A percentile compares a stretch with the other conserved stretches of the same genome.
Conservation (phyloP, 53 echinoderm and acorn worm genomes). For the Holothuria leucospilota region DNA sequence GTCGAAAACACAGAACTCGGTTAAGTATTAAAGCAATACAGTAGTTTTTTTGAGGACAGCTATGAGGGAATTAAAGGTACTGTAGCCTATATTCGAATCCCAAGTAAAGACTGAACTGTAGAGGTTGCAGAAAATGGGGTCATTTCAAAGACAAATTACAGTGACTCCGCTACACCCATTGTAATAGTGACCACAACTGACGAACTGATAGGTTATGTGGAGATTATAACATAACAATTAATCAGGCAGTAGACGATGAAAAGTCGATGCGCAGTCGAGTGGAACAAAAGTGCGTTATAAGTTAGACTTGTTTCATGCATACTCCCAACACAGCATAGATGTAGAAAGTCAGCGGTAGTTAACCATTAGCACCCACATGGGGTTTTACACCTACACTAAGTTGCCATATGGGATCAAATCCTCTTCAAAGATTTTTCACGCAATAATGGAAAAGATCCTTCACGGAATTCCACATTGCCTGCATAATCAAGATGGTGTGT, state of each 20-base stretch:
- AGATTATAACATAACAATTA: too few relatives aligned
- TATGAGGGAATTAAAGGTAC: too few relatives aligned
- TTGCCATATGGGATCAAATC: too few relatives aligned
- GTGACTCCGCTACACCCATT: constrained; percentile 18
- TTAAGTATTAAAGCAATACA: too few relatives aligned
- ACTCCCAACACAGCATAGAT: too few relatives aligned
- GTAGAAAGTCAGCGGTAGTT: constrained; percentile 60
- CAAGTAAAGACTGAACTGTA: constrained; percentile 42
- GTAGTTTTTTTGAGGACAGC: constrained; percentile 24
- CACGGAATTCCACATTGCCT: too few relatives aligned
- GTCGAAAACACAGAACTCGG: not conserved
- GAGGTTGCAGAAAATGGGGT: too few relatives aligned
- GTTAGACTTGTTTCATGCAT: too few relatives aligned
- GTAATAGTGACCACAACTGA: constrained; percentile 38
- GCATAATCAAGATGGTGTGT: constrained; percentile 63
- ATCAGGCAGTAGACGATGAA: too few relatives aligned
- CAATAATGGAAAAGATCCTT: constrained; percentile 55
- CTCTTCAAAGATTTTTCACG: too few relatives aligned
- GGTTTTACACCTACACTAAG: too few relatives aligned
- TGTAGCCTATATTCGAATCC: constrained; percentile 57
- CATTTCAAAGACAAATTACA: not conserved
- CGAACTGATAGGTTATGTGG: constrained; percentile 55
- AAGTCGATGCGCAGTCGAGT: constrained; percentile 59
- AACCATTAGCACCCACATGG: constrained; percentile 67
- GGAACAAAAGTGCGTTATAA: not conserved